A percentile compares a stretch with the other conserved stretches of the same genome.
Conservation (phyloP, 1,140 invertebrate genomes). For the Anoplophora glabripennis region DNA sequence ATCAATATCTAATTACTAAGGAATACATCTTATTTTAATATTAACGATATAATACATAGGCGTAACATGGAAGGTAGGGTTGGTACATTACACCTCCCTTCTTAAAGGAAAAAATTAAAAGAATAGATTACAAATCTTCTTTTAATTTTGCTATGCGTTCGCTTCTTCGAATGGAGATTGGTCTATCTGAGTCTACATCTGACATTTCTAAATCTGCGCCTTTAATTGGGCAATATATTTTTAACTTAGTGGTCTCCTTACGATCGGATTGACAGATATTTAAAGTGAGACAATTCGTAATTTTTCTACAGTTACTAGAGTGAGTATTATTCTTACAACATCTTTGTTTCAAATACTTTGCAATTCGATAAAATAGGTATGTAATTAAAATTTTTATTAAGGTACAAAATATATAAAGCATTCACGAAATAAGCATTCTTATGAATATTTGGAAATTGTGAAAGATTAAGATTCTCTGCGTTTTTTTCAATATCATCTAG, state of each 20-base stretch:
- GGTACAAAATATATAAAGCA: not conserved
- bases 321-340: not conserved
- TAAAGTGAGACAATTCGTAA: not conserved
- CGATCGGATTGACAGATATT: not conserved
- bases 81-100: no score
- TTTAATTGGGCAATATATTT: not conserved
- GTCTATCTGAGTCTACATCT: not conserved
- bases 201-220: not conserved
- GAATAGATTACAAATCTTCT: not conserved
- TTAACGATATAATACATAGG: no score
- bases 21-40: no score
- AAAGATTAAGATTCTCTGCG: no score
- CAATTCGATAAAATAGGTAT: not conserved
- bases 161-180: not conserved
- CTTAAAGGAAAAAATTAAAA: not conserved
- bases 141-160: slow-evolving; percentile 1
- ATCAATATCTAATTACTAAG: no score
- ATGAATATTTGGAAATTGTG: no score
- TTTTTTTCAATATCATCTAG: not conserved
- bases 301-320: not conserved
- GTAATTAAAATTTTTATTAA: not conserved
- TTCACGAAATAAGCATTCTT: not conserved
- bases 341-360: not conserved
- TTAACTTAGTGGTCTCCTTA: not conserved
- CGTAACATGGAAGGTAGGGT: no score